Evolutionary conservation across 1,140 invertebrate species (phyloP).

Genomic region (Apis cerana): DNA sequence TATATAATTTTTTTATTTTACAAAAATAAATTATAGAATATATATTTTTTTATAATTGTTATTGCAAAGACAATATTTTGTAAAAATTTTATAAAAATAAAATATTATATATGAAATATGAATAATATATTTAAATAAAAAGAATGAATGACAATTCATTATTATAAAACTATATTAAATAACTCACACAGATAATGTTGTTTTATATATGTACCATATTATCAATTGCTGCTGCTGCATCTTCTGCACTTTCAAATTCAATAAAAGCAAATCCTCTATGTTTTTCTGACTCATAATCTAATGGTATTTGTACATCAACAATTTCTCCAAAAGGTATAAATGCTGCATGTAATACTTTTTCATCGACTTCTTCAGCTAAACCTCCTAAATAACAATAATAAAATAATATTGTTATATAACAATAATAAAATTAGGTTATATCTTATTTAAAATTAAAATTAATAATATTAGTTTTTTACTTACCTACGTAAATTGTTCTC

Average conservation of each 20-base stretch:
- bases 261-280: constrained; percentile 99
- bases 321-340: constrained; percentile 99
- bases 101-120: not conserved
- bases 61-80: not conserved
- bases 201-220: constrained; percentile 91
- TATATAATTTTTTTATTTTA: not conserved
- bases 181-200: constrained; percentile 6
- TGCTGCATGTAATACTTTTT: constrained; percentile 96
- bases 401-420: constrained; percentile 9
- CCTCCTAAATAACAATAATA: constrained; percentile 84
- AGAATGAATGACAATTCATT: not conserved
- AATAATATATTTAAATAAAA: not conserved
- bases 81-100: not conserved
- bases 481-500: constrained; percentile 89
- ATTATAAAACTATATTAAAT: constrained; percentile 23
- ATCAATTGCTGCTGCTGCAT: constrained; percentile 98
- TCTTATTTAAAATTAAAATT: constrained; percentile 5
- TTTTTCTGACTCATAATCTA: constrained; percentile 99
- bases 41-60: not conserved
- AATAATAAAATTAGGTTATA: constrained; percentile 15
- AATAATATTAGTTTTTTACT: constrained; percentile 30
- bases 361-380: constrained; percentile 97
- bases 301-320: constrained; percentile 97
- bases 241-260: constrained; percentile 97
- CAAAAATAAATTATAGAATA: not conserved